Base-by-base conservation (phyloP, 2,888 invertebrate genomes). In the Eledona agricola region DNA sequence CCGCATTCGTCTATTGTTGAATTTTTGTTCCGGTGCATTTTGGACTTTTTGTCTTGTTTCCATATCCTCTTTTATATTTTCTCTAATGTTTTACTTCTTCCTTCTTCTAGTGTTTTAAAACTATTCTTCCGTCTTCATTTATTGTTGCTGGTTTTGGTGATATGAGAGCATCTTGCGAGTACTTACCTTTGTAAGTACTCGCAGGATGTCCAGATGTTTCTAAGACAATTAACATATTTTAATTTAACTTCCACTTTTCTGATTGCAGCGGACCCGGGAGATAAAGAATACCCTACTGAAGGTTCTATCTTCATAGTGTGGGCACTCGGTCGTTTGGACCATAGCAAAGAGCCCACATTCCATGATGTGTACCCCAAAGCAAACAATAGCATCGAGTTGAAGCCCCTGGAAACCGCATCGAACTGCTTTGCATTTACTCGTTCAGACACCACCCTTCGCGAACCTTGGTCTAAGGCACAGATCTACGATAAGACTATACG, bases 291-390 rank as follows among this genome's bases (percentile, higher is more conserved):
- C 77, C 79, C 81, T 19, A 77, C 83, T 49, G 83, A 87, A 59
- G 80, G 80, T 12, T 61, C 66, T 7, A 75, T 79, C 52, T 87
- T 82, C 69, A 80, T 88, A 9, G 83, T 94, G 46, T 95, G 94
- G 94, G 92, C 93, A 1, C 76, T 93, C 45, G 95, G 95, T 1
- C 81, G 84, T 58, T 77, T 93, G 59, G 91, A 91, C 73, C 80
- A 82, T 13, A 86, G 84, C 61, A 84, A 84, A 55, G 90, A 91
- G 71, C 94, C 94, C 0, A 85, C 86, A 59, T 92, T 89, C 77
- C 95, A 95, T 73, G 86, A 89, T 43, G 76, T 86, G 50, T 93
- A 89, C 77, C 90, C 89, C 4, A 86, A 87, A 71, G 80, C 80
- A 12, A 83, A 89, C 75, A 78, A 90, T 2, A 75, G 79, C 55